A percentile compares a stretch with the other conserved stretches of the same genome.
Conservation (phyloP, 2,888 invertebrate species). For the Tenthredo amoena region DNA sequence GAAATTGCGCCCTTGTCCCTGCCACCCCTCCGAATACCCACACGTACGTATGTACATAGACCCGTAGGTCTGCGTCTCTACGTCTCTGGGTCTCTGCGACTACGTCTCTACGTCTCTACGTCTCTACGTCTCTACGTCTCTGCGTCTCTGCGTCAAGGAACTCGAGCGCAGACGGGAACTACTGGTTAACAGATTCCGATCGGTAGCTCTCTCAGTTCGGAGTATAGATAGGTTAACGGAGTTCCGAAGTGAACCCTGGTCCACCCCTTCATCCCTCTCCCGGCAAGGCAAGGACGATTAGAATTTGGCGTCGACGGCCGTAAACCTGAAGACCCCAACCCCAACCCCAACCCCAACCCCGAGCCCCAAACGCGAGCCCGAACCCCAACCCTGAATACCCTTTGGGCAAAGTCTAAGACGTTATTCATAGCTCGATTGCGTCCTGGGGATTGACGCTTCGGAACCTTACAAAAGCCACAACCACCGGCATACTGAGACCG, state of each 20-base stretch:
- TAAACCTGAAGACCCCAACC: neutral
- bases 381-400: neutral
- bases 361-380: too few species aligned
- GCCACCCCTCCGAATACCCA: neutral
- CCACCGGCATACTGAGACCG: neutral
- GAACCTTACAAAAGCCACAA: slow-evolving; percentile 42
- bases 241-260: neutral
- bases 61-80: neutral
- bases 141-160: neutral
- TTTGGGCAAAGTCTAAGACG: slow-evolving; percentile 55
- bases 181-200: slow-evolving; percentile 6
- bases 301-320: slow-evolving; percentile 60
- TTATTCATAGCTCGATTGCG: slow-evolving; percentile 61
- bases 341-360: neutral
- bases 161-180: neutral
- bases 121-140: neutral
- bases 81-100: neutral
- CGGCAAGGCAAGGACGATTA: slow-evolving; percentile 62
- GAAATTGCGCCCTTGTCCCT: slow-evolving; percentile 45
- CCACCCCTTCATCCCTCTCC: neutral
- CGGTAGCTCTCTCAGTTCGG: neutral
- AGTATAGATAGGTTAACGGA: slow-evolving; percentile 2
- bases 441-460: slow-evolving; percentile 48
- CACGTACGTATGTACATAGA: neutral
- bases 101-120: neutral